Base-by-base conservation (phyloP, 2,113 vertebrate genomes). In the Oncorhynchus masou region DNA sequence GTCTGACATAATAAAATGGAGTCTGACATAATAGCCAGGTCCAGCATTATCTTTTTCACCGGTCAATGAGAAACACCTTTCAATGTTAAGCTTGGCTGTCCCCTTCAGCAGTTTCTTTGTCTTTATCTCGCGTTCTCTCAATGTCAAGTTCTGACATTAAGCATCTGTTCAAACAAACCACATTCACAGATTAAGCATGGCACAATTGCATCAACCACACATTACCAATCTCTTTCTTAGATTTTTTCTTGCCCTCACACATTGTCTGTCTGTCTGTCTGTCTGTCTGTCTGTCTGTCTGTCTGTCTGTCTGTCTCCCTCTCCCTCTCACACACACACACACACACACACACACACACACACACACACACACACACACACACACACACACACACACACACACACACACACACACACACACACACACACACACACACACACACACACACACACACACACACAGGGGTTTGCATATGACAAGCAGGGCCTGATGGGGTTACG, bases 401-500 rank as follows among this genome's bases (percentile, higher is more conserved):
- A 27, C 74, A 92, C 70, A 57, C 70, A 71, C 70, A 29, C 70
- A 54, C 70, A 20, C 22, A 27, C 70, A 9, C 68, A 69, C 68
- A 34, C 68, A 69, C 20, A 15, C 68, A 24, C 29, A 11, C 39
- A 45, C 68, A 31, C 59, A 74, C 59, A 65, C 72, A 9, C 72
- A 48, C 72, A 65, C 72, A 24, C 72, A 25, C 73, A 27, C 45
- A 66, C 65, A 9, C 16, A 3, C 60, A 20, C 29, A 68, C 70
- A n/a, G 66, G 92, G 92, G 91, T 91, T 89, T 86, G 92, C 91
- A 89, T 93, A 92, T 95, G 94, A 95, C 95, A 95, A 95, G 91
- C 94, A 91, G 91, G 94, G 94, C 92, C 91, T 92, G 92, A 95
- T 94, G 91, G 92, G 92, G 91, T 94, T 93, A 95, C 92, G 92